A percentile compares a stretch with the other conserved stretches of the same genome.
Evolutionary conservation across 2,113 vertebrate genomes (phyloP).

Genomic region (Ctenomys sociabilis): DNA sequence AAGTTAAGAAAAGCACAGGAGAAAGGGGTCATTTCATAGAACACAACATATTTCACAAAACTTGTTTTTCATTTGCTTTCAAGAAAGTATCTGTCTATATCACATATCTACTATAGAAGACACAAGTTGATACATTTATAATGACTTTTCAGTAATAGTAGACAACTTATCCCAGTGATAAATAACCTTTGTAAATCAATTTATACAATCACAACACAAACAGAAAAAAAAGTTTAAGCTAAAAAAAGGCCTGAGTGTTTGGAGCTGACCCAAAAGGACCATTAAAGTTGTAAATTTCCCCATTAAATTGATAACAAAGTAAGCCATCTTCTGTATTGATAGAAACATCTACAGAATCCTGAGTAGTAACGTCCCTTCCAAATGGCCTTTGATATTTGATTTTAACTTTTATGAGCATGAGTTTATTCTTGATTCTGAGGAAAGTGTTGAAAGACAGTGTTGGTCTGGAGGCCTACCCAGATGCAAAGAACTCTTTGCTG

Average conservation of each 20-base stretch:
- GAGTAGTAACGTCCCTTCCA: conserved; percentile 64
- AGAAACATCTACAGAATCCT: conserved; percentile 70
- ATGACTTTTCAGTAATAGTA: conserved; percentile 37
- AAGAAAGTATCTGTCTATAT: conserved; percentile 31
- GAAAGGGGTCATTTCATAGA: background rate
- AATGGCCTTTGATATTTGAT: conserved; percentile 51
- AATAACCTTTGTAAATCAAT: conserved; percentile 72
- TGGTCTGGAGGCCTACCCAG: background rate
- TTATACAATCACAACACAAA: conserved; percentile 67
- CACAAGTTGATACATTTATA: background rate
- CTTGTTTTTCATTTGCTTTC: conserved; percentile 14
- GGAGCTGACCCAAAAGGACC: conserved; percentile 77
- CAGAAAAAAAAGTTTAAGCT: conserved; percentile 46
- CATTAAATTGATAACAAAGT: conserved; percentile 75
- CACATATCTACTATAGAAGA: background rate
- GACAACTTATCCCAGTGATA: conserved; percentile 54
- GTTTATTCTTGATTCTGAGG: conserved; percentile 44
- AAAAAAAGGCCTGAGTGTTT: conserved; percentile 75
- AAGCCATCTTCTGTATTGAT: conserved; percentile 71
- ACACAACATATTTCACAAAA: background rate
- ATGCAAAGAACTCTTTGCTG: conserved; percentile 15
- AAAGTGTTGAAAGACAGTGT: background rate
- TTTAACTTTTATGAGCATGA: background rate
- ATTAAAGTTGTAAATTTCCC: conserved; percentile 84
- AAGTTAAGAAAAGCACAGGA: background rate